These are phyloP conservation scores for Drosophila vallismaia DNA, from an alignment of 2,888 invertebrate species.

Conservation along the genomic window DNA sequence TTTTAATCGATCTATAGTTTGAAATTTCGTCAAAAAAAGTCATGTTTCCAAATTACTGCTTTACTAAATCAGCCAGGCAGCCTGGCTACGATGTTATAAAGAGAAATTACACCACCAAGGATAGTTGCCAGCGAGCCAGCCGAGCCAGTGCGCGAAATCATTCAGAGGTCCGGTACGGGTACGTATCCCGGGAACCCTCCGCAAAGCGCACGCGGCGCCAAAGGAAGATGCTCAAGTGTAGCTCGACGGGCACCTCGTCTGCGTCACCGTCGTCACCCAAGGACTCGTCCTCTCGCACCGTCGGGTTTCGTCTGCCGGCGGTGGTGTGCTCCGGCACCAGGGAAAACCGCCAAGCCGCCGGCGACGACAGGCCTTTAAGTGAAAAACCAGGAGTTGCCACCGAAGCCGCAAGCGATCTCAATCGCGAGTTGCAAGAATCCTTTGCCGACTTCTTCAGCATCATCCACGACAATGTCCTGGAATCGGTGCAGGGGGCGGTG, in stretches of 20 bases:
- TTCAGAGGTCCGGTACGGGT: conserved; percentile 3
- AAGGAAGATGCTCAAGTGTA: conserved; percentile 1
- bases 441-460: conserved; percentile 77
- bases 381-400: neutral
- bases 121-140: neutral
- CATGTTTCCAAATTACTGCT: conserved; percentile 73
- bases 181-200: neutral
- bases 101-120: conserved; percentile 26
- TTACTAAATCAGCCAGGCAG: conserved; percentile 44
- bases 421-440: conserved; percentile 62
- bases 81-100: conserved; percentile 49
- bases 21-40: conserved; percentile 14
- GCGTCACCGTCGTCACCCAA: too few relatives aligned
- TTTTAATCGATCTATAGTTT: conserved; percentile 34
- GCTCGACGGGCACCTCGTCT: neutral
- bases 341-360: neutral
- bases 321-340: conserved; percentile 9
- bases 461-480: conserved; percentile 76
- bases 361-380: neutral
- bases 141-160: neutral
- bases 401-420: conserved; percentile 8
- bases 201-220: conserved; percentile 6
- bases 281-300: conserved; percentile 3
- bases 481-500: conserved; percentile 69
- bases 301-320: conserved; percentile 43